Conservation (phyloP, 2,113 vertebrate genomes). For the Galemys pyrenaicus region DNA sequence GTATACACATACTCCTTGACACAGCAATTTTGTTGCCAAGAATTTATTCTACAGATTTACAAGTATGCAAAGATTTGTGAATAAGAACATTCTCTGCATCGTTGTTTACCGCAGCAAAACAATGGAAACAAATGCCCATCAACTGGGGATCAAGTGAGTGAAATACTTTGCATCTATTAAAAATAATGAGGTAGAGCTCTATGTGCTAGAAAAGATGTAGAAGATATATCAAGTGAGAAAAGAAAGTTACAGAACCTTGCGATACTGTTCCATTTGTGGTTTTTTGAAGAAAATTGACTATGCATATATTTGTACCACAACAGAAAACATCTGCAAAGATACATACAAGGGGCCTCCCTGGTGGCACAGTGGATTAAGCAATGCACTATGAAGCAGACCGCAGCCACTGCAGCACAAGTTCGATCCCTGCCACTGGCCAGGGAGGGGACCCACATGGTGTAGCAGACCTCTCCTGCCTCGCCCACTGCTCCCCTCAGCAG, state of each 20-base stretch:
- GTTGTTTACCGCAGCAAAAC: constrained; percentile 24
- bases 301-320: neutral
- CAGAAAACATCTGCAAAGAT: constrained; percentile 50
- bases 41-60: constrained; percentile 57
- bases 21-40: constrained; percentile 27
- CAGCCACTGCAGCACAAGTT: no score
- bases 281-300: constrained; percentile 19
- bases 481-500: no score
- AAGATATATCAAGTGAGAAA: constrained; percentile 27
- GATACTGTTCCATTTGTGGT: neutral
- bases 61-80: constrained; percentile 26
- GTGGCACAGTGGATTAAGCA: no score
- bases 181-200: neutral
- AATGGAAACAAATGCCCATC: neutral
- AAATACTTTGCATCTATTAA: constrained; percentile 1
- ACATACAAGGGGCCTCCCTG: no score
- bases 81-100: neutral
- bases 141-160: neutral
- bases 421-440: no score
- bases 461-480: no score
- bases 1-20: neutral
- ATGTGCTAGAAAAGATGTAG: neutral
- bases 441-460: no score
- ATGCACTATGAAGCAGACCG: no score
- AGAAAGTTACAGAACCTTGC: constrained; percentile 14